These are phyloP conservation scores for Salpingus planirostris DNA, from an alignment of 2,888 invertebrate genomes.

Conservation along the genomic window DNA sequence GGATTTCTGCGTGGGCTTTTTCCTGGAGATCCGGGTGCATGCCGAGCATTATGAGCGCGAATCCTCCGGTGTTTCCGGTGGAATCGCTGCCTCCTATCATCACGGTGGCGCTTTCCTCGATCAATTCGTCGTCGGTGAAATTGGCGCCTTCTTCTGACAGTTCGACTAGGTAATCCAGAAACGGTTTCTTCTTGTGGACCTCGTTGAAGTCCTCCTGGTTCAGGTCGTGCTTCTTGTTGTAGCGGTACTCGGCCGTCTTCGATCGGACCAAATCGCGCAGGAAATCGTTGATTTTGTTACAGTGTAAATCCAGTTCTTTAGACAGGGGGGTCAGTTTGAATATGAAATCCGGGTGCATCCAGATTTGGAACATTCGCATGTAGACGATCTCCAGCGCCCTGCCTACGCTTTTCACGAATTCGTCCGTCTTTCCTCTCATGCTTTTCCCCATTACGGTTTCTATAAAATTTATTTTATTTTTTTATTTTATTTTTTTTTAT, in stretches of 20 bases:
- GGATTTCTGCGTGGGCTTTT: slow-evolving; percentile 1
- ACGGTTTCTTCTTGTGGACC: slow-evolving; percentile 1
- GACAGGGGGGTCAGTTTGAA: slow-evolving; percentile 4
- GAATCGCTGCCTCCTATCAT: slow-evolving; percentile 13
- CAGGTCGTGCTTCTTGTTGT: no score
- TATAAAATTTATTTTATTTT: slow-evolving; percentile 3
- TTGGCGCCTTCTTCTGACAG: slow-evolving; percentile 5
- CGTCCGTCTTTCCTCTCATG: slow-evolving; percentile 4
- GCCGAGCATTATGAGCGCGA: slow-evolving; percentile 11
- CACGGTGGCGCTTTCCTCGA: slow-evolving; percentile 12
- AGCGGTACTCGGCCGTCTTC: no score
- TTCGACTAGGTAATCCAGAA: slow-evolving; percentile 12
- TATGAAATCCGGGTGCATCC: slow-evolving; percentile 10
- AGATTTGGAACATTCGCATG: slow-evolving; percentile 8
- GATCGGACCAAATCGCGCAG: no score
- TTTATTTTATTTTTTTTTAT: not conserved
- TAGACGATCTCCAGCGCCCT: slow-evolving; percentile 4
- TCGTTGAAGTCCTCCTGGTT: no score
- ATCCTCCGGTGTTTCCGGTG: slow-evolving; percentile 9
- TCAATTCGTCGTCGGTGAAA: slow-evolving; percentile 10
- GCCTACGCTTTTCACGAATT: not conserved
- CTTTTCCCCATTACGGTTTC: slow-evolving; percentile 12
- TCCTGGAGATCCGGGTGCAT: slow-evolving; percentile 5
- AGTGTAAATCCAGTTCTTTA: not conserved
- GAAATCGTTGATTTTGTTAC: not conserved